Evolutionary conservation across 2,113 vertebrate genomes (phyloP), one percentile per base, ranked within the genome.

Genomic region (Neolamprologus toae): DNA sequence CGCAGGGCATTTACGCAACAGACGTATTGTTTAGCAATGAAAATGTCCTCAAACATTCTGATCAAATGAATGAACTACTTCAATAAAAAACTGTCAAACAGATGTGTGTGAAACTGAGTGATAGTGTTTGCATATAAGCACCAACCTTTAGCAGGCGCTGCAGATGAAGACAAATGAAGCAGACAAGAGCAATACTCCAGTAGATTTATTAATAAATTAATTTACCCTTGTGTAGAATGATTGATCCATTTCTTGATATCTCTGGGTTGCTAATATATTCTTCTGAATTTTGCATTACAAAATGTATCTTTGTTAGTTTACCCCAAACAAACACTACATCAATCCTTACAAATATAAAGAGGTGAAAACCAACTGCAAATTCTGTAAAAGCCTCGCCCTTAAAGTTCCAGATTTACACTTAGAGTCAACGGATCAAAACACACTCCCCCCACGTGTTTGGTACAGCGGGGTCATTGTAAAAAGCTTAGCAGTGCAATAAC

Each of bases 181-280:
- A 42, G 42, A 84, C 78, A 59, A 40, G 6, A 79, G 23, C 14
- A 68, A 51, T 84, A 55, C 31, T 90, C 87, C 2, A 81, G 31
- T 84, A 6, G 42, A 10, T 96, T 93, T 95, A 92, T 92, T 94
- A 42, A 88, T 84, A 83, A 79, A 80, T 86, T 13, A 40, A 57
- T 42, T 78, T 51, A 84, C 51, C 19, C 47, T 81, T 90, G 6
- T 84, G 40, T 80, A 76, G 35, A 88, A 83, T 73, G 82, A 86
- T 85, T 68, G 3, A 6, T 80, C 78, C 80, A 21, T 86, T 59
- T 86, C 51, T 80, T 79, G 1, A 49, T 88, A 88, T 92, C 81
- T 90, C 93, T 93, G 73, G 83, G 54, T 88, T 81, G 37, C n/a
- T 57, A 85, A 61, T 81, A 89, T 86, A 68, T 71, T 90, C 17